Percentiles rank a stretch among this genome's conserved stretches.
Conservation (phyloP, 2,113 vertebrate genomes). For the Aplodontia rufa region DNA sequence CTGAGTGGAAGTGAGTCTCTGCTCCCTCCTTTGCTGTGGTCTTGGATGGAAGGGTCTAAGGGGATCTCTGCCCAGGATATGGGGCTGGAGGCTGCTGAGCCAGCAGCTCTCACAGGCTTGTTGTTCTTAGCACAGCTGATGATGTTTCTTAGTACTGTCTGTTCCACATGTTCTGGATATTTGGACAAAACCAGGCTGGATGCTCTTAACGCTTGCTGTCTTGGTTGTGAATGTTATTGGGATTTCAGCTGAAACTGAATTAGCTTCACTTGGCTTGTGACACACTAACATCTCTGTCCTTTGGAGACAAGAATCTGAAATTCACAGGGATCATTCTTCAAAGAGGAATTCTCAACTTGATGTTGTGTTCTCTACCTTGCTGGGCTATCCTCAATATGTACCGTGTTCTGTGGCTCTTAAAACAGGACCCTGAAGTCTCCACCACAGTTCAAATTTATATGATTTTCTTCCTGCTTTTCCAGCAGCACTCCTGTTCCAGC, state of each 20-base stretch:
- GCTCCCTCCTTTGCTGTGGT: too few species aligned
- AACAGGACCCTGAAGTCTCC: constrained; percentile 87
- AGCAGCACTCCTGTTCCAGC: constrained; percentile 90
- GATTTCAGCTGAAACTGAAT: constrained; percentile 77
- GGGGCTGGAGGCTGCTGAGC: background rate
- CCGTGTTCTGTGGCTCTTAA: constrained; percentile 84
- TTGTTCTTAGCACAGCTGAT: constrained; percentile 80
- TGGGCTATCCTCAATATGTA: constrained; percentile 90
- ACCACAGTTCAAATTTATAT: constrained; percentile 90
- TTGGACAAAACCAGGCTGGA: constrained; percentile 81
- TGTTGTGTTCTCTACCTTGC: constrained; percentile 91
- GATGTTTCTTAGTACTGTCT: constrained; percentile 79
- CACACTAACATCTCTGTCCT: constrained; percentile 86
- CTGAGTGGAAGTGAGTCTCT: too few species aligned
- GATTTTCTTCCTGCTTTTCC: constrained; percentile 91
- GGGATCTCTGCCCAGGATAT: too few species aligned
- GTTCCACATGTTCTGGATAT: constrained; percentile 83
- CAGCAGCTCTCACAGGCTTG: too few species aligned
- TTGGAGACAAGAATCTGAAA: constrained; percentile 90
- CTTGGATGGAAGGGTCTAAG: too few species aligned
- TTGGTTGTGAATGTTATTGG: constrained; percentile 83
- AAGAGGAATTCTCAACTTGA: constrained; percentile 87
- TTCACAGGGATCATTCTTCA: constrained; percentile 90
- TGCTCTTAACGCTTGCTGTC: constrained; percentile 78
- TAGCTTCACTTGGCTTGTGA: constrained; percentile 82